These are phyloP conservation scores for Dendrocincla fuliginosa DNA, from an alignment of 2,797 vertebrate genomes.

Conservation along the genomic window DNA sequence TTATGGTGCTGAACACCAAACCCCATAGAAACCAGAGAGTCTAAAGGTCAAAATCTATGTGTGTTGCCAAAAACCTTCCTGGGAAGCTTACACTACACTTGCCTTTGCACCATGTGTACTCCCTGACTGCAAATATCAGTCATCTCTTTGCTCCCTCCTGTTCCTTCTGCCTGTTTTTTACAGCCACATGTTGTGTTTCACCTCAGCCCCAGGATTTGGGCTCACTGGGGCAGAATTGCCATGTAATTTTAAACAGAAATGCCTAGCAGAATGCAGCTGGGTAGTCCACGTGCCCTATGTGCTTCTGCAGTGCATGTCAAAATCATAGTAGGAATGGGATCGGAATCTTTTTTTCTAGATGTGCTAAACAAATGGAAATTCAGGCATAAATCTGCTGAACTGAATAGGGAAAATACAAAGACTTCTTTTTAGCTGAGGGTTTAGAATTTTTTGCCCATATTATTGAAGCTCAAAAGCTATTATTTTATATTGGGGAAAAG, in stretches of 20 bases:
- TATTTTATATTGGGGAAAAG: not conserved
- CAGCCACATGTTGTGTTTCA: not conserved
- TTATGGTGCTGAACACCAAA: not conserved
- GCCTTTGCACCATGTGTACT: not conserved
- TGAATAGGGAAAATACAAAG: not conserved
- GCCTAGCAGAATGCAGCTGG: not conserved
- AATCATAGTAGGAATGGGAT: not conserved
- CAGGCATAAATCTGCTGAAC: not conserved
- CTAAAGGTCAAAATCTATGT: not conserved
- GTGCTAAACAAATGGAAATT: not conserved
- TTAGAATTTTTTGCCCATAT: not conserved
- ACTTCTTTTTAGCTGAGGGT: not conserved
- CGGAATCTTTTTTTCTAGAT: not conserved
- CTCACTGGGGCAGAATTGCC: not conserved
- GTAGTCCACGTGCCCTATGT: not conserved
- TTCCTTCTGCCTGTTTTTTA: not conserved
- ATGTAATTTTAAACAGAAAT: not conserved
- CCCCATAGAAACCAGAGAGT: not conserved
- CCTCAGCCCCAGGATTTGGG: not conserved
- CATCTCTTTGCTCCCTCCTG: not conserved
- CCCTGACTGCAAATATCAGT: not conserved
- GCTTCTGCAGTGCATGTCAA: not conserved
- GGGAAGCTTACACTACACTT: not conserved
- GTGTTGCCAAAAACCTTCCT: not conserved
- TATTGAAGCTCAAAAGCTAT: not conserved